Percentiles rank a stretch among this genome's conserved stretches.
phyloP scores from a whole-genome alignment of 1,140 invertebrate species.

The Capitella teleta region DNA sequence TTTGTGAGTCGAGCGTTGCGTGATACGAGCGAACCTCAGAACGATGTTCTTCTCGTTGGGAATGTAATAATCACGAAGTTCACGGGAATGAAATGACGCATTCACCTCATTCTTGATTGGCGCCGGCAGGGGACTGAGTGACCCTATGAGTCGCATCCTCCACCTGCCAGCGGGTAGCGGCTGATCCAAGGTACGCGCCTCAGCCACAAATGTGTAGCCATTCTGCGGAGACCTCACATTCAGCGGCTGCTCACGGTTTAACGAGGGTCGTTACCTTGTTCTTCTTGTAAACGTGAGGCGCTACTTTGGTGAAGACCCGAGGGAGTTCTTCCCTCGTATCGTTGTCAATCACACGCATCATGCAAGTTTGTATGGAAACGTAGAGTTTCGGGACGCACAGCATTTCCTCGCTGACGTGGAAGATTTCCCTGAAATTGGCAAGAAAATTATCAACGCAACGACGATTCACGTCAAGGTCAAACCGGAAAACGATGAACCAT shows the following conservation, averaged over 20 bases:
- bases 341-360: constrained; percentile 40
- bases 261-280: constrained; percentile 25
- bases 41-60: constrained; percentile 36
- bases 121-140: constrained; percentile 28
- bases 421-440: constrained; percentile 28
- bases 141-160: constrained; percentile 40
- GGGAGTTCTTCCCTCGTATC: constrained; percentile 38
- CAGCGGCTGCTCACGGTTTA: neutral
- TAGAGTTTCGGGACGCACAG: constrained; percentile 35
- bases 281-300: constrained; percentile 38
- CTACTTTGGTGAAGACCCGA: constrained; percentile 38
- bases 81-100: constrained; percentile 27
- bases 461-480: constrained; percentile 1
- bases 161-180: constrained; percentile 27
- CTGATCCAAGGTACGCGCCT: constrained; percentile 30
- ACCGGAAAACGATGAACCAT: constrained; percentile 42
- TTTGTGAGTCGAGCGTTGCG: neutral
- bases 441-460: neutral
- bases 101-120: constrained; percentile 26
- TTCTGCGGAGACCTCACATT: constrained; percentile 10
- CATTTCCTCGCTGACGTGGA: constrained; percentile 36
- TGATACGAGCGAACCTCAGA: constrained; percentile 25
- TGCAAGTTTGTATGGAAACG: constrained; percentile 31
- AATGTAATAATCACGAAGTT: constrained; percentile 39
- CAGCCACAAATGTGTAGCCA: constrained; percentile 41